Percentiles rank a stretch among this genome's conserved stretches.
Evolutionary conservation across 2,797 vertebrate species (phyloP).

Genomic region (Agapornis canus): DNA sequence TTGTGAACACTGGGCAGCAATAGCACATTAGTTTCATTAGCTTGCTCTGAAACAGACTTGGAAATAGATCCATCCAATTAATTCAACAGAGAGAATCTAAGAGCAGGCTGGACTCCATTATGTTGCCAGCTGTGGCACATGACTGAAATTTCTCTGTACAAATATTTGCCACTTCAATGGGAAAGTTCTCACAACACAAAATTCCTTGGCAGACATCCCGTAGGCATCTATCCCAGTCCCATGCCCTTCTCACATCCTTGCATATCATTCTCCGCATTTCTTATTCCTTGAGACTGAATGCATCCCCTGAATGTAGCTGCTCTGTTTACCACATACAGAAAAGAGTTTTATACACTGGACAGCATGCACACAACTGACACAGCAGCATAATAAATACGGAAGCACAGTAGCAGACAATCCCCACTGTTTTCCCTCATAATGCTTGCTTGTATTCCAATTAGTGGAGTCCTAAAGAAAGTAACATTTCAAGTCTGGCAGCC

Average conservation of each 20-base stretch:
- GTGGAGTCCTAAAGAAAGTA: background rate
- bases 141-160: background rate
- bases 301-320: conserved; percentile 21
- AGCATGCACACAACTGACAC: conserved; percentile 28
- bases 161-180: background rate
- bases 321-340: conserved; percentile 21
- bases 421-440: background rate
- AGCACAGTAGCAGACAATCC: conserved; percentile 9
- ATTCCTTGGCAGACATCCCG: background rate
- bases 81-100: background rate
- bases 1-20: background rate
- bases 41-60: background rate
- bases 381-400: background rate
- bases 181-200: background rate
- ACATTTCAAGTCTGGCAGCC: background rate
- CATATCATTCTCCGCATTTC: background rate
- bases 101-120: background rate
- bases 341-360: background rate
- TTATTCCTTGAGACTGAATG: background rate
- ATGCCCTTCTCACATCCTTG: background rate
- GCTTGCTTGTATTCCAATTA: background rate
- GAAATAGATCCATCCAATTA: background rate
- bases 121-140: background rate
- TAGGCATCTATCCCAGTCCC: background rate
- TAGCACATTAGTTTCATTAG: background rate